Base-by-base conservation (phyloP, 1,140 invertebrate species). In the Sitophilus oryzae region DNA sequence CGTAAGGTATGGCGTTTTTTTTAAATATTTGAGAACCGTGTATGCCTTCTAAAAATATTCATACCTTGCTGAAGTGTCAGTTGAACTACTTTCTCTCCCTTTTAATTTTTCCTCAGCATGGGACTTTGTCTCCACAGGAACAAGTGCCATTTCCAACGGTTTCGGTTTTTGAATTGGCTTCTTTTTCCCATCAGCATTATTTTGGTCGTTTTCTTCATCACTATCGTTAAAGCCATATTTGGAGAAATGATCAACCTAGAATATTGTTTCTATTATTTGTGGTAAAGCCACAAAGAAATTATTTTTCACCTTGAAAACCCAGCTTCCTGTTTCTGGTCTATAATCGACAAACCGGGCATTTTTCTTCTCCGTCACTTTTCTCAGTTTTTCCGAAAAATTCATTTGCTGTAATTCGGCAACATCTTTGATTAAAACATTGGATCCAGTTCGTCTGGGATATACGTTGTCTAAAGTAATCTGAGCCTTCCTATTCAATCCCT, bases 321-420 rank as follows among this genome's bases (percentile, higher is more conserved):
- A 99, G 15, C 92, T 94, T 6, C 96, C 96, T 34, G 91, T 96
- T 68, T 92, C 87, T 0, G 94, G 89, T 1, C 91, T 78, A 72
- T 98, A 99, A 66, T 98, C 95, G 11, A 96, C 82, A 69, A 99
- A 98, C 42, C 83, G 82, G 0, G 91, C 91, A 44, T 85, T 85
- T 63, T 96, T 83, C 66, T 91, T 93, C 40, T 83, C 80, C 52
- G 92, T 93, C 2, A 89, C 85, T 42, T 83, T 77, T 35, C 91
- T 82, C 35, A 99, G 70, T 67, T 91, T 93, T 10, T 83, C 86
- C 65, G 91, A 83, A 74, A 93, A 99, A 64, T 91, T 85, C 81
- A 96, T 88, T 34, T 81, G 78, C 4, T 79, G 69, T 1, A 98
- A 70, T 46, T 87, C 80, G 18, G 87, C 78, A 0, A 88, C 80